phyloP scores from a whole-genome alignment of 2,888 invertebrate species.

The Euspilapteryx auroguttella region DNA sequence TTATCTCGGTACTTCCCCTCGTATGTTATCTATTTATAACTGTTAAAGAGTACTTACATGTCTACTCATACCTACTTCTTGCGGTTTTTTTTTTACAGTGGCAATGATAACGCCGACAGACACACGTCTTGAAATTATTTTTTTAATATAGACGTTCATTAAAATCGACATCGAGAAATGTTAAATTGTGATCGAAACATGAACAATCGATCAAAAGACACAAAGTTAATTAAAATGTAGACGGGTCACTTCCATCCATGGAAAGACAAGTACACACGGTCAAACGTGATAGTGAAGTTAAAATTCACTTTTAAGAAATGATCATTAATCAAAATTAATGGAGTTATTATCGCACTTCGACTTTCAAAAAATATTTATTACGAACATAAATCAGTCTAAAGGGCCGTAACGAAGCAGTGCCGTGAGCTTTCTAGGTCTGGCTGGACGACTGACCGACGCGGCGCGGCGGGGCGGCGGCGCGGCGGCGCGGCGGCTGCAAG shows the following conservation, averaged over 20 bases:
- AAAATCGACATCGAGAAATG: conserved; percentile 14
- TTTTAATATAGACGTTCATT: conserved; percentile 13
- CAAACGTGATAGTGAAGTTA: conserved; percentile 19
- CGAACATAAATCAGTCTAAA: conserved; percentile 53
- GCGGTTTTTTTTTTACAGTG: no score
- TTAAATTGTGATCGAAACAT: conserved; percentile 27
- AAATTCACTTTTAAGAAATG: conserved; percentile 57
- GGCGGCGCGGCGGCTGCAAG: conserved; percentile 12
- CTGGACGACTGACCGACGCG: not conserved
- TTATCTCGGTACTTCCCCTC: no score
- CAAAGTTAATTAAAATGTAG: conserved; percentile 41
- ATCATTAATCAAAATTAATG: conserved; percentile 61
- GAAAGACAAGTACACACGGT: conserved; percentile 23
- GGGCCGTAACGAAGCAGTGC: conserved; percentile 47
- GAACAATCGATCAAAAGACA: conserved; percentile 35
- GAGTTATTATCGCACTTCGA: conserved; percentile 58
- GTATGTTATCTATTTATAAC: no score
- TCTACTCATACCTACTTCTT: no score
- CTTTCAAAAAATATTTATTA: conserved; percentile 60
- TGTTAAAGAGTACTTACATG: no score
- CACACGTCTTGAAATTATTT: no score
- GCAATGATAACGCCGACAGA: no score
- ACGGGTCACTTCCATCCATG: conserved; percentile 25
- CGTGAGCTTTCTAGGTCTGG: conserved; percentile 46
- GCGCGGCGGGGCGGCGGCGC: conserved; percentile 22